phyloP scores from a whole-genome alignment of 2,113 vertebrate species.

The Phasianus colchicus region DNA sequence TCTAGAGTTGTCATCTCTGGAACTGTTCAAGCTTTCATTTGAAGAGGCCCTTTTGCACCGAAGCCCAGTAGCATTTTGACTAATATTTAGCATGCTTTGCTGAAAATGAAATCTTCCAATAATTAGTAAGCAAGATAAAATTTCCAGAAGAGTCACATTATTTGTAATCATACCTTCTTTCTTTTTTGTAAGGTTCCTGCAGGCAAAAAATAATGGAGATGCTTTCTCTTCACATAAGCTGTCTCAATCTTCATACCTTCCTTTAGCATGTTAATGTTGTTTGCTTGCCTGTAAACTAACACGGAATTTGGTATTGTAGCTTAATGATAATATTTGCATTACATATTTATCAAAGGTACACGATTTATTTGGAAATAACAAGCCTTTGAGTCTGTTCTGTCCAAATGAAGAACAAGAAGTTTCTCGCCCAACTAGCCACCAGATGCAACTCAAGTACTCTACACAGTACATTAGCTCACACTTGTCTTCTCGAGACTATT shows the following conservation, averaged over 20 bases:
- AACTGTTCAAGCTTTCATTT: conserved; percentile 86
- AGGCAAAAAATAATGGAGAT: conserved; percentile 94
- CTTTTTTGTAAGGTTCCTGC: conserved; percentile 91
- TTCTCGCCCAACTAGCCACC: not conserved
- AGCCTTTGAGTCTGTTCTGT: not conserved
- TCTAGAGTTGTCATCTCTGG: conserved; percentile 85
- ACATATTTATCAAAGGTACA: not conserved
- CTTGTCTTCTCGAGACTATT: not conserved
- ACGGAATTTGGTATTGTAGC: not conserved
- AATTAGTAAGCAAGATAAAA: not conserved
- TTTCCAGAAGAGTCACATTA: not conserved
- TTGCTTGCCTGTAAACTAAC: conserved; percentile 96
- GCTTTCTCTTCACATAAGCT: conserved; percentile 94
- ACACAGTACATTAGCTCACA: not conserved
- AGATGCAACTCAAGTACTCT: not conserved
- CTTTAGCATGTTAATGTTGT: conserved; percentile 93
- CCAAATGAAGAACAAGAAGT: not conserved
- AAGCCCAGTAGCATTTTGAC: conserved; percentile 80
- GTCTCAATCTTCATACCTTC: conserved; percentile 98
- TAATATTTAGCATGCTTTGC: conserved; percentile 87
- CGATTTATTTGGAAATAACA: not conserved
- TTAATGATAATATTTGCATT: not conserved
- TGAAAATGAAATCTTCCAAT: conserved; percentile 9
- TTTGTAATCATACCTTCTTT: conserved; percentile 85
- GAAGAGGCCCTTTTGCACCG: conserved; percentile 85